Conservation (phyloP, 2,797 vertebrate species). For the Poecilia picta region DNA sequence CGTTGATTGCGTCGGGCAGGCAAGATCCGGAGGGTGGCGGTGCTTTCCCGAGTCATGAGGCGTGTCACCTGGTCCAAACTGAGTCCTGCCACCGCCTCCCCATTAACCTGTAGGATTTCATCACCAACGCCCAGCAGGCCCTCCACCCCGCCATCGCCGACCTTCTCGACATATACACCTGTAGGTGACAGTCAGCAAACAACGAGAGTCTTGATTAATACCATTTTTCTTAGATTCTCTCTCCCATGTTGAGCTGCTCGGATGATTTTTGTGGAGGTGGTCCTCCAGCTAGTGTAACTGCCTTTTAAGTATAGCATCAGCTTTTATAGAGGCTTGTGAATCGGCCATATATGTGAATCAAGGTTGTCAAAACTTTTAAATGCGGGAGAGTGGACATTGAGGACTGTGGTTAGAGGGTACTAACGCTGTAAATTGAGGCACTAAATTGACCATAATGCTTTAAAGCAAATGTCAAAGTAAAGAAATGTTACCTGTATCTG, state of each 20-base stretch:
- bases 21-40: slow-evolving; percentile 86
- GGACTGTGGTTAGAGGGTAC: no score
- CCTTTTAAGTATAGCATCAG: neutral
- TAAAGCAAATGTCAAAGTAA: neutral
- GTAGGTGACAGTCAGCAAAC: slow-evolving; percentile 5
- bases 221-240: neutral
- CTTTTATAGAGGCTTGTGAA: neutral
- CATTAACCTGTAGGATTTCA: slow-evolving; percentile 94
- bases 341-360: neutral
- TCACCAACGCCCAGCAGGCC: slow-evolving; percentile 91
- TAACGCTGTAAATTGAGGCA: neutral
- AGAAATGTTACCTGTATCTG: slow-evolving; percentile 85
- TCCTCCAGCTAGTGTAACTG: neutral
- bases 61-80: slow-evolving; percentile 84
- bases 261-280: neutral
- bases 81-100: slow-evolving; percentile 86
- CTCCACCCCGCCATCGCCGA: slow-evolving; percentile 83
- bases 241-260: neutral
- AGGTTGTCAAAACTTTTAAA: no score
- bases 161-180: slow-evolving; percentile 95
- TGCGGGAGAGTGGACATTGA: neutral
- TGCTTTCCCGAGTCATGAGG: slow-evolving; percentile 85
- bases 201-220: neutral
- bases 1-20: slow-evolving; percentile 82
- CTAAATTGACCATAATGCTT: neutral